phyloP scores from a whole-genome alignment of 2,113 vertebrate species.

The Phrynosoma blainvillii region DNA sequence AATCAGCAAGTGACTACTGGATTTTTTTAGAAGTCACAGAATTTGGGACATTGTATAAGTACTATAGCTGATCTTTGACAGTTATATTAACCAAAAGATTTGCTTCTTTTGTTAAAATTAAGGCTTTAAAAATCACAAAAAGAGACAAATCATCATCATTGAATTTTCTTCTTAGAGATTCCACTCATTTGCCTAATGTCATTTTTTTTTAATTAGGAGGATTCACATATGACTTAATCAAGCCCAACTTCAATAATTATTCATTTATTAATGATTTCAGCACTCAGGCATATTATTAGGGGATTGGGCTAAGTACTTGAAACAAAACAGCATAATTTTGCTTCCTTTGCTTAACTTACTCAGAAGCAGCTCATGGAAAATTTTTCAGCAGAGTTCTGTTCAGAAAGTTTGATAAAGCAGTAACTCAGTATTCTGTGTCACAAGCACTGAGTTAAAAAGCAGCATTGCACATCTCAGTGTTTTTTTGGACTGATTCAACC shows the following conservation, averaged over 20 bases:
- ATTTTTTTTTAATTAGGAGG: constrained; percentile 81
- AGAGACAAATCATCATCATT: constrained; percentile 58
- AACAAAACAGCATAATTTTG: constrained; percentile 81
- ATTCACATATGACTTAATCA: constrained; percentile 85
- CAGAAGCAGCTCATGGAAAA: constrained; percentile 77
- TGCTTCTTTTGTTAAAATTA: constrained; percentile 75
- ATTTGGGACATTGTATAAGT: constrained; percentile 67
- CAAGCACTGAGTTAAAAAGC: not conserved
- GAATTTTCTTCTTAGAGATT: constrained; percentile 75
- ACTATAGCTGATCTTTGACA: constrained; percentile 72
- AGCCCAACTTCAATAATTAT: constrained; percentile 80
- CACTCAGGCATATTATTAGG: constrained; percentile 81
- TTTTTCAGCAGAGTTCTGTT: constrained; percentile 78
- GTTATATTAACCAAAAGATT: constrained; percentile 66
- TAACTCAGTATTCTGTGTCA: constrained; percentile 41
- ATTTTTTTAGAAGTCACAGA: constrained; percentile 78
- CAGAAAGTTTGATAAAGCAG: constrained; percentile 71
- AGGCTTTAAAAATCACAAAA: constrained; percentile 64
- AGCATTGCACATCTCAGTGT: too few species aligned
- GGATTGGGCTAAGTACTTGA: constrained; percentile 82
- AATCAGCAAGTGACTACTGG: constrained; percentile 77
- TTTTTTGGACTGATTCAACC: not conserved
- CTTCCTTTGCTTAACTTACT: constrained; percentile 84
- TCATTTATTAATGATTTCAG: constrained; percentile 83
- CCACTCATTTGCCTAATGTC: constrained; percentile 81